A percentile compares a stretch with the other conserved stretches of the same genome.
These are phyloP conservation scores for Habroteleia sp. DNA, from an alignment of 2,888 invertebrate species.

Conservation along the genomic window DNA sequence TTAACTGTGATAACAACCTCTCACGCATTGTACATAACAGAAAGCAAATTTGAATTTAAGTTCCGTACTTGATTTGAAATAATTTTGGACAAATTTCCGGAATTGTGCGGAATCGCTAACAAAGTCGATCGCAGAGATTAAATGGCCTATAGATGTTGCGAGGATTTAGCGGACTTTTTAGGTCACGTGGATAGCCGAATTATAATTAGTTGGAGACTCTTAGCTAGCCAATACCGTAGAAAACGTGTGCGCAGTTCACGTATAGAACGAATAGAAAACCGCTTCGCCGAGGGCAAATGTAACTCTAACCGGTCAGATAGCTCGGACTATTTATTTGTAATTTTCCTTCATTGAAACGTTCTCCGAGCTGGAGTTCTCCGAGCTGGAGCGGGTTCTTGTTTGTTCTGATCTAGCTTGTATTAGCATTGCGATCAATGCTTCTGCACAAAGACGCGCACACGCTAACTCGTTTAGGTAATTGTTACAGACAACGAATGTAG, in stretches of 20 bases:
- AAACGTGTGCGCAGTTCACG: constrained; percentile 34
- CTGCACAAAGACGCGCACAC: constrained; percentile 38
- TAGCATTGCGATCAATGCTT: constrained; percentile 25
- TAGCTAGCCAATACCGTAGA: constrained; percentile 50
- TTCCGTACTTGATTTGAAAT: neutral
- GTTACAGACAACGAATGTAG: constrained; percentile 35
- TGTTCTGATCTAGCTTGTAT: constrained; percentile 20
- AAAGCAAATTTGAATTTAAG: neutral
- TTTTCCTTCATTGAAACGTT: too few species aligned
- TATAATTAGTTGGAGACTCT: constrained; percentile 42
- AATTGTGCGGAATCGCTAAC: constrained; percentile 1
- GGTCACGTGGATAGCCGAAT: constrained; percentile 51
- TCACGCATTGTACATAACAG: constrained; percentile 68
- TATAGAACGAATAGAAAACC: neutral
- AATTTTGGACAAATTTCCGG: neutral
- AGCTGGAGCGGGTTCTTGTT: too few species aligned
- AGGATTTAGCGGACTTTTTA: constrained; percentile 62
- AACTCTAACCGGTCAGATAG: too few species aligned
- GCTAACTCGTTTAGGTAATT: constrained; percentile 30
- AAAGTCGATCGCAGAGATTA: constrained; percentile 27
- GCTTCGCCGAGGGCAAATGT: neutral
- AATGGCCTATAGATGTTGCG: constrained; percentile 55
- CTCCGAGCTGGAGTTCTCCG: too few species aligned
- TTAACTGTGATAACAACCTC: constrained; percentile 74
- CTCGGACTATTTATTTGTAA: too few species aligned